Evolutionary conservation across 2,113 vertebrate species (phyloP).

Genomic region (Sciurus niger): DNA sequence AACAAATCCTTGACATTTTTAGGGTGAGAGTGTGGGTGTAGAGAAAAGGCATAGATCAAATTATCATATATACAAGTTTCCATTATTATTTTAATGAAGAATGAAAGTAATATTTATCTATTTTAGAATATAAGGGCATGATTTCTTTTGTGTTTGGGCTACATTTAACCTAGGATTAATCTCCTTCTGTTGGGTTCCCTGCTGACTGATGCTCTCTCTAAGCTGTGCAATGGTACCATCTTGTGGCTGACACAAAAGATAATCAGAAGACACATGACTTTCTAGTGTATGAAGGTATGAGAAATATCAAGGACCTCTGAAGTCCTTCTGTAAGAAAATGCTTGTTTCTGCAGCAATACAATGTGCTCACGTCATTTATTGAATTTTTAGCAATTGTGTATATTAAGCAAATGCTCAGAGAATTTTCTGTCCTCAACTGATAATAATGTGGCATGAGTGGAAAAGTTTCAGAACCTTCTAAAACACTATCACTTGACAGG

Average conservation of each 20-base stretch:
- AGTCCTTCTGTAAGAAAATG: background rate
- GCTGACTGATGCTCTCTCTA: conserved; percentile 33
- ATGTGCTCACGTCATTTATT: background rate
- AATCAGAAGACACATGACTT: background rate
- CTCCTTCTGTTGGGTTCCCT: background rate
- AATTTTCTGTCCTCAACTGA: background rate
- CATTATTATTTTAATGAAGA: background rate
- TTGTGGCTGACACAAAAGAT: conserved; percentile 78
- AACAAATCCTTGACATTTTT: background rate
- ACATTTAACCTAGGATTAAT: conserved; percentile 27
- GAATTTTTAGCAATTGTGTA: background rate
- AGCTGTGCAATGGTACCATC: conserved; percentile 81
- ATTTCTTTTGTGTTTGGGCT: background rate
- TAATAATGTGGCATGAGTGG: background rate
- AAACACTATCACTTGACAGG: background rate
- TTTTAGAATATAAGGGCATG: background rate
- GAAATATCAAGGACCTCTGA: background rate
- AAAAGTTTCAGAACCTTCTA: conserved; percentile 48
- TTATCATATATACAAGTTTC: background rate
- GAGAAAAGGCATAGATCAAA: background rate
- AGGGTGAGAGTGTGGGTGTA: background rate
- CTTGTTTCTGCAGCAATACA: background rate
- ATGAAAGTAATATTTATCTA: background rate
- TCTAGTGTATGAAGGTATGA: background rate
- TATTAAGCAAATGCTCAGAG: conserved; percentile 1